Base-by-base conservation (phyloP, 2,888 invertebrate genomes). In the Drosophila imparisetae region DNA sequence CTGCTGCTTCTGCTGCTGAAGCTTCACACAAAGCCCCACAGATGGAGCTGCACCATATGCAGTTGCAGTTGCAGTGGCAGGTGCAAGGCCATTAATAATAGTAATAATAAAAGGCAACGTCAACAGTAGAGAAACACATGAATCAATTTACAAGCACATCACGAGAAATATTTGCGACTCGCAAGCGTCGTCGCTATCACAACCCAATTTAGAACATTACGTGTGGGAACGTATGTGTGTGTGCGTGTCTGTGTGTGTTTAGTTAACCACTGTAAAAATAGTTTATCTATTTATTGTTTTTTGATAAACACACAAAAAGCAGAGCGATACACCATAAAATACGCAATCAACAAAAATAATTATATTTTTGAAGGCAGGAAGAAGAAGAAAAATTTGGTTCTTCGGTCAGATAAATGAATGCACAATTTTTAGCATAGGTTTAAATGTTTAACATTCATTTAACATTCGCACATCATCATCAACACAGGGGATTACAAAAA, bases 201-300 rank as follows among this genome's bases (percentile, higher is more conserved):
- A 79, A 60, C 75, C 72, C 57, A 83, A 86, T 67, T 78, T 83
- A 83, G 86, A 83, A 83, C 72, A 86, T 83, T 83, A 83, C 83
- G 83, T 73, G 15, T 21, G 52, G 7, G 13, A 50, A 13, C 2
- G 27, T 27, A 40, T 18, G 27, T 42, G 11, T 8, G 24, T 50
- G 11, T 30, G 11, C 4, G 30, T n/a, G 27, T n/a, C 50, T n/a
- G 40, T 21, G n/a, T 45, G 45, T 45, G 7, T 45, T 2, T 27
- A 57, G 72, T 49, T 66, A 63, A 68, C 45, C 42, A 53, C 72
- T 69, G 57, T 60, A 27, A 60, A 77, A 65, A 74, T 65, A 57
- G 55, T 75, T 75, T 75, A 78, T 78, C 78, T 71, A 60, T 74
- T 70, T 40, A 6, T 57, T 50, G 49, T 61, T 30, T 42, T 57